Percentiles rank a stretch among this genome's conserved stretches.
phyloP scores from a whole-genome alignment of 1,140 invertebrate genomes.

The Ladona fulva region DNA sequence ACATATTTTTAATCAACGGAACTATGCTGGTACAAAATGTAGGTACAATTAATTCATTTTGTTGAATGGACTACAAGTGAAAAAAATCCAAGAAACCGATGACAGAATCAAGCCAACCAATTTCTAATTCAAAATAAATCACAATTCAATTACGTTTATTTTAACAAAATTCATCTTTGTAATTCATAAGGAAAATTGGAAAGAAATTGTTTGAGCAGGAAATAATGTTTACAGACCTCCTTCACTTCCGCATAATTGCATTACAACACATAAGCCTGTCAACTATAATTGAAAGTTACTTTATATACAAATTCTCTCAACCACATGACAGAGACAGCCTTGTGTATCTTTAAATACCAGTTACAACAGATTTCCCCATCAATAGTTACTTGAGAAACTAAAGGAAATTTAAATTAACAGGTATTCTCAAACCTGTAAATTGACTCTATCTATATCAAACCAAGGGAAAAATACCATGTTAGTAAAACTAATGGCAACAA shows the following conservation, averaged over 20 bases:
- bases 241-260: background rate
- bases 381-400: background rate
- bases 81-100: too few relatives aligned
- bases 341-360: background rate
- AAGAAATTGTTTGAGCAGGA: background rate
- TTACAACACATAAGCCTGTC: background rate
- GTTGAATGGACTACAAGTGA: too few relatives aligned
- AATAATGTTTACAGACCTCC: background rate
- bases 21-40: too few relatives aligned
- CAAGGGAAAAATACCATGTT: background rate
- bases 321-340: background rate
- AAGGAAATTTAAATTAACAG: background rate
- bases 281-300: constrained; percentile 7
- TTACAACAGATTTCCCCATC: background rate
- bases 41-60: too few relatives aligned
- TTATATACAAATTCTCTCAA: background rate
- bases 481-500: background rate
- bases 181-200: background rate
- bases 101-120: too few relatives aligned
- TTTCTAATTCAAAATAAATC: too few relatives aligned
- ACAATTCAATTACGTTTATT: too few relatives aligned
- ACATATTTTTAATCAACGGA: too few relatives aligned
- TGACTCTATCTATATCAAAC: background rate
- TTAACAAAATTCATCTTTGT: background rate
- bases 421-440: background rate